Evolutionary conservation across 2,113 vertebrate species (phyloP), one percentile per base, ranked within the genome.

Genomic region (Clarias magur): DNA sequence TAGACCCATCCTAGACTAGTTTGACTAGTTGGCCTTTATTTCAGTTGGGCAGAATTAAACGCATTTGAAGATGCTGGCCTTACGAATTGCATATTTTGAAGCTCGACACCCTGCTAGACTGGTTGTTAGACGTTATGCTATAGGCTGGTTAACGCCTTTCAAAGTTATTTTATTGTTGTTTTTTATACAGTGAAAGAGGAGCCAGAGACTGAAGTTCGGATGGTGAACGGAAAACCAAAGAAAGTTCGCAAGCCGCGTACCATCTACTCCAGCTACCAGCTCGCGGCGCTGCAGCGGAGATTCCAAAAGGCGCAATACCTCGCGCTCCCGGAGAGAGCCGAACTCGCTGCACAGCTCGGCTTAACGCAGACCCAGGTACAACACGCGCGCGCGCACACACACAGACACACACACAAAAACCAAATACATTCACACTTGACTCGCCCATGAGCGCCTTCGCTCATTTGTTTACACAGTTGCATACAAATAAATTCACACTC

Each of bases 251-350:
- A 99, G 89, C 98, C 98, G 19, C 95, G 98, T 59, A 99, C 98
- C 54, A 99, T 99, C 92, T 99, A 99, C 93, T 99, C 98, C 92
- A 99, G 98, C 81, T 99, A 98, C 93, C 98, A 99, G 92, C 96
- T 99, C 92, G 98, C 98, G 0, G 98, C 98, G 16, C 94, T 99
- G 92, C 98, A 99, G 93, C 95, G 98, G 83, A 96, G 98, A 78
- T 99, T 99, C 95, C 98, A 99, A 92, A 99, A 99, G 91, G 98
- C 98, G 84, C 98, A 99, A 90, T 99, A 99, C 92, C 95, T 99
- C 91, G 98, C 98, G 0, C 94, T 99, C 80, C 98, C 98, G 0
- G 98, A 99, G 92, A 94, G 98, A 91, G 98, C 98, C 0, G 98
- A 99, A 89, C 96, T 99, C 86, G 98, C 98, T 0, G 98, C 98